Base-by-base conservation (phyloP, 2,113 vertebrate species). In the Phocoena sinus region DNA sequence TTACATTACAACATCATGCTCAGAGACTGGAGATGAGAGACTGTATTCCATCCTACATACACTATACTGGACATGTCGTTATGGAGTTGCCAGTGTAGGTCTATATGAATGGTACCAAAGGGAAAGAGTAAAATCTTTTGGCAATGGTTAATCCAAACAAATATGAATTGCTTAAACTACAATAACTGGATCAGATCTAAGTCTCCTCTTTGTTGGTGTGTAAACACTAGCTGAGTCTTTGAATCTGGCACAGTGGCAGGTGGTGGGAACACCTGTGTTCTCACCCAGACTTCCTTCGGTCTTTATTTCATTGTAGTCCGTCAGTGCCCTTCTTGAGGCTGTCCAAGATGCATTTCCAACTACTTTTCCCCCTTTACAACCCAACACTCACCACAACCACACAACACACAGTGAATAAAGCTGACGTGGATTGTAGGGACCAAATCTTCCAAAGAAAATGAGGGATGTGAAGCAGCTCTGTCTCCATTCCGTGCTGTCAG, bases 401-500 rank as follows among this genome's bases (percentile, higher is more conserved):
- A 86, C 28, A 65, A 8, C 25, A 36, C 50, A 20, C 31, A 71
- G 23, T 31, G 17, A 74, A 44, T 14, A 92, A 63, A 31, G 28
- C 63, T 47, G 9, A 67, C 15, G 20, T 85, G 5, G 65, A 74
- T 76, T 50, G 67, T 60, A 94, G 71, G 26, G 36, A 33, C 8
- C n/a, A 33, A 65, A 56, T 26, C 73, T 93, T 50, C 38, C 41
- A 67, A 20, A 60, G 41, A 70, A 87, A 83, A 33, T 70, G 56
- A 91, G 67, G 38, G 25, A 36, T 67, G 15, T 71, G 86, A 80
- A 92, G n/a, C 20, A 26, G 20, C 53, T 73, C 53, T 38, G 21
- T 91, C 73, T 97, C 41, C 17, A 9, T 53, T 94, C 65, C 82
- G 68, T 62, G n/a, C 80, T 86, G 79, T 95, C 94, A 85, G 1